phyloP scores from a whole-genome alignment of 2,113 vertebrate genomes.

The Scatophagus argus region DNA sequence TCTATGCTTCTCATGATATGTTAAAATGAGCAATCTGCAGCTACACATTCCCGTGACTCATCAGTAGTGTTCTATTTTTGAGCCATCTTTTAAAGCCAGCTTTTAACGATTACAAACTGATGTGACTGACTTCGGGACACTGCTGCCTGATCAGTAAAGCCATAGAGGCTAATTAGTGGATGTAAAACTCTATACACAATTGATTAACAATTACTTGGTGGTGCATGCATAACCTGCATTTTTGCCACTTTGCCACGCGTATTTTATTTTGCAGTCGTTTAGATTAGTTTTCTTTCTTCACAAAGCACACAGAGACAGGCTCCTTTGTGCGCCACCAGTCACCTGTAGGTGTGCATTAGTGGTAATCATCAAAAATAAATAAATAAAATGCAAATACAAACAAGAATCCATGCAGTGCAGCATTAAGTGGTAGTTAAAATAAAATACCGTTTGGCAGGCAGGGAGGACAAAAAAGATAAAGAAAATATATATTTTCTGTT shows the following conservation, averaged over 20 bases:
- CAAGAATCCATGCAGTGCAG: slow-evolving; percentile 43
- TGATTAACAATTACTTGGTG: slow-evolving; percentile 68
- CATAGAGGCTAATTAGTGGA: slow-evolving; percentile 62
- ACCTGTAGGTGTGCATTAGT: slow-evolving; percentile 26
- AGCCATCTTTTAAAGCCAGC: too few relatives aligned
- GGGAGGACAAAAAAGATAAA: background rate
- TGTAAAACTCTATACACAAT: slow-evolving; percentile 63
- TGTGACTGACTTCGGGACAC: slow-evolving; percentile 45
- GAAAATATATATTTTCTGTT: slow-evolving; percentile 22
- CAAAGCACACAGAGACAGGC: background rate
- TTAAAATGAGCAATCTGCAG: background rate
- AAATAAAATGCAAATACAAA: slow-evolving; percentile 27
- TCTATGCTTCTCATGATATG: background rate
- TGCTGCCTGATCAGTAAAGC: slow-evolving; percentile 52
- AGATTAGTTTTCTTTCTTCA: background rate
- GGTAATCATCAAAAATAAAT: slow-evolving; percentile 1
- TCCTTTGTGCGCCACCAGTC: background rate
- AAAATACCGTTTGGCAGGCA: slow-evolving; percentile 23
- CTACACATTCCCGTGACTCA: background rate
- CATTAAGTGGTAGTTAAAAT: slow-evolving; percentile 52
- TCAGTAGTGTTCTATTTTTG: background rate
- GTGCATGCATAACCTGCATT: slow-evolving; percentile 37
- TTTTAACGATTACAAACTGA: background rate
- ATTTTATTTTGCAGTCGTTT: slow-evolving; percentile 43
- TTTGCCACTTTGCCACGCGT: background rate